These are phyloP conservation scores for Zygaena filipendulae DNA, from an alignment of 2,888 invertebrate genomes.

Conservation along the genomic window DNA sequence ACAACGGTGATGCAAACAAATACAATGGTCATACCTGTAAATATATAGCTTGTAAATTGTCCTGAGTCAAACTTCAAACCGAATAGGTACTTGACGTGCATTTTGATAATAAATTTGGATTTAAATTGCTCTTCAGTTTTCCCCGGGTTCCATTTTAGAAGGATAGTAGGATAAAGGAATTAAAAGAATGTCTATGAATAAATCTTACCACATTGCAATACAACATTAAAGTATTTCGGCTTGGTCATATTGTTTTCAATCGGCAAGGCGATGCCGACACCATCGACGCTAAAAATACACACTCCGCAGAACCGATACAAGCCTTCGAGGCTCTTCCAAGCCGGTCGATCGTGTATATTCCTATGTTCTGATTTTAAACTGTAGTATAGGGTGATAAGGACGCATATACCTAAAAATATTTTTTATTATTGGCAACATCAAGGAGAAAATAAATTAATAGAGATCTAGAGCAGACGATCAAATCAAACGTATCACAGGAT, in stretches of 20 bases:
- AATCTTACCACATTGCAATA: constrained; percentile 23
- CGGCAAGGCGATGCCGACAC: constrained; percentile 28
- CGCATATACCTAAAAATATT: constrained; percentile 30
- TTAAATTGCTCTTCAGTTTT: no score
- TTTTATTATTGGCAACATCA: no score
- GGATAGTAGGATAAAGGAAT: no score
- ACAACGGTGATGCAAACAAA: constrained; percentile 21
- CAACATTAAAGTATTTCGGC: constrained; percentile 26
- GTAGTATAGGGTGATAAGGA: constrained; percentile 29
- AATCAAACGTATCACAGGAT: no score
- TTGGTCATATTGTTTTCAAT: constrained; percentile 40
- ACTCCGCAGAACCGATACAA: constrained; percentile 53
- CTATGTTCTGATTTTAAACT: constrained; percentile 19
- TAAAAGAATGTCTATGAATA: no score
- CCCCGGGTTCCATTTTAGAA: no score
- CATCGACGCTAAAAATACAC: constrained; percentile 61
- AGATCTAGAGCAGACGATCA: no score
- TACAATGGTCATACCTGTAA: constrained; percentile 35
- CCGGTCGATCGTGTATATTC: constrained; percentile 21
- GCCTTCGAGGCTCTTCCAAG: constrained; percentile 30
- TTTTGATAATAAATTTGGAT: no score
- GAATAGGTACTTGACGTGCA: no score
- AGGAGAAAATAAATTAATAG: no score
- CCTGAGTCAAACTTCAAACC: no score
- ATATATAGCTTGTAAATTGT: no score